phyloP scores from a whole-genome alignment of 1,140 invertebrate species.

The Panulirus ornatus region DNA sequence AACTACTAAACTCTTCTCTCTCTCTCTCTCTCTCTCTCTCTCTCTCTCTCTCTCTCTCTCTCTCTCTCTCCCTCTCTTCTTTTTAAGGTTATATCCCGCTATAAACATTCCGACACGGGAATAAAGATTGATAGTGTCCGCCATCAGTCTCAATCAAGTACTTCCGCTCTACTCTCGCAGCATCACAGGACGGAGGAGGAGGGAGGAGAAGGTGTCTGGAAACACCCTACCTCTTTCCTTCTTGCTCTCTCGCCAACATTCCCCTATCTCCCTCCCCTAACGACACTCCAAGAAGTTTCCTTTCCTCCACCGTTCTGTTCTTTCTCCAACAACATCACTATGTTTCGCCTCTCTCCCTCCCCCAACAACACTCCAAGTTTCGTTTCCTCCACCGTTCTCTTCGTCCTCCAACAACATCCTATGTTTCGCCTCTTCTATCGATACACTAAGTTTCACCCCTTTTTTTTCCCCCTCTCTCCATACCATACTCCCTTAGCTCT shows the following conservation, averaged over 20 bases:
- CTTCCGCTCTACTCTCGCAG: no score
- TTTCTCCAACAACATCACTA: not conserved
- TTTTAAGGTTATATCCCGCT: no score
- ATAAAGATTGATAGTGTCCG: no score
- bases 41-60: slow-evolving; percentile 9
- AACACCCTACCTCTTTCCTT: not conserved
- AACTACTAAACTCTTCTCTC: not conserved
- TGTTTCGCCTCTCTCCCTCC: not conserved
- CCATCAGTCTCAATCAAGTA: no score
- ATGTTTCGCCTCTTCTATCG: no score
- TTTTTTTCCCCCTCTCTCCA: not conserved
- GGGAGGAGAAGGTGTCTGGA: no score
- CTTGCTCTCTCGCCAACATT: not conserved
- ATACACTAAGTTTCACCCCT: not conserved
- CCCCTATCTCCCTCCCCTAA: not conserved
- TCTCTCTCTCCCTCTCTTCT: not conserved
- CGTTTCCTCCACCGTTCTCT: not conserved
- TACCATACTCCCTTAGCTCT: not conserved
- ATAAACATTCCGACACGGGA: no score
- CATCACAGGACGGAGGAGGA: no score
- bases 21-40: slow-evolving; percentile 38
- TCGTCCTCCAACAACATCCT: not conserved
- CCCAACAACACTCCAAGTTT: not conserved
- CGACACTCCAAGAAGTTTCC: not conserved
- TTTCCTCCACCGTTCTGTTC: slow-evolving; percentile 2